Conservation (phyloP, 2,888 invertebrate species). For the Pediacus dermestoides region DNA sequence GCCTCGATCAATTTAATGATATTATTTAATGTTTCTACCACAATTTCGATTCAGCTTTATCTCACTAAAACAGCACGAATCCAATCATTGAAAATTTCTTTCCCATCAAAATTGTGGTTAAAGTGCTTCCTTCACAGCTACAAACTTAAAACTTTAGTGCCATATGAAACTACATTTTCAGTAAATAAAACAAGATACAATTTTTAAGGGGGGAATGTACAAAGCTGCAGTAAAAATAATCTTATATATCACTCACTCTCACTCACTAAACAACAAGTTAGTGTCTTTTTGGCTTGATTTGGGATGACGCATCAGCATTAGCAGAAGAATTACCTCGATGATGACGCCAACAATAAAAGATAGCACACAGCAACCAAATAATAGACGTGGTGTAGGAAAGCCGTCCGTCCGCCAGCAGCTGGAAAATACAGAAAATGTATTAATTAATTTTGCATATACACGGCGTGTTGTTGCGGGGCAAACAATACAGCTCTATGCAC, state of each 20-base stretch:
- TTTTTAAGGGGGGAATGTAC: slow-evolving; percentile 34
- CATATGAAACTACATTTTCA: slow-evolving; percentile 41
- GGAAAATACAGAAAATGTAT: slow-evolving; percentile 30
- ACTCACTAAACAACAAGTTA: slow-evolving; percentile 21
- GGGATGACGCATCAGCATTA: slow-evolving; percentile 25
- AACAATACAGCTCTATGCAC: slow-evolving; percentile 2
- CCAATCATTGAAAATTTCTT: no score
- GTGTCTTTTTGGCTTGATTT: slow-evolving; percentile 42
- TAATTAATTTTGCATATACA: slow-evolving; percentile 4
- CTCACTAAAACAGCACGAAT: no score
- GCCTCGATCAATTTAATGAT: slow-evolving; percentile 9
- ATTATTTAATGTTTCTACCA: slow-evolving; percentile 13
- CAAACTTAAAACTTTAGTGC: slow-evolving; percentile 36
- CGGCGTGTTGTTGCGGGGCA: slow-evolving; percentile 5
- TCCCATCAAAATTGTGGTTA: no score
- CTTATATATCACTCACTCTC: slow-evolving; percentile 16
- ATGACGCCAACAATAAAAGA: slow-evolving; percentile 34
- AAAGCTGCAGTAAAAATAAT: no score
- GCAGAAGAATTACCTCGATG: slow-evolving; percentile 43
- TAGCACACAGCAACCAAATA: slow-evolving; percentile 39
- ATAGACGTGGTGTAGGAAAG: slow-evolving; percentile 37
- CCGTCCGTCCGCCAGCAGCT: slow-evolving; percentile 45
- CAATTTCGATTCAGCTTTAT: no score
- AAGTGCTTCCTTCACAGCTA: slow-evolving; percentile 18
- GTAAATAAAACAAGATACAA: slow-evolving; percentile 21